Percentiles rank a stretch among this genome's conserved stretches.
These are phyloP conservation scores for Scleropages formosus DNA, from an alignment of 2,797 vertebrate genomes.

Conservation along the genomic window DNA sequence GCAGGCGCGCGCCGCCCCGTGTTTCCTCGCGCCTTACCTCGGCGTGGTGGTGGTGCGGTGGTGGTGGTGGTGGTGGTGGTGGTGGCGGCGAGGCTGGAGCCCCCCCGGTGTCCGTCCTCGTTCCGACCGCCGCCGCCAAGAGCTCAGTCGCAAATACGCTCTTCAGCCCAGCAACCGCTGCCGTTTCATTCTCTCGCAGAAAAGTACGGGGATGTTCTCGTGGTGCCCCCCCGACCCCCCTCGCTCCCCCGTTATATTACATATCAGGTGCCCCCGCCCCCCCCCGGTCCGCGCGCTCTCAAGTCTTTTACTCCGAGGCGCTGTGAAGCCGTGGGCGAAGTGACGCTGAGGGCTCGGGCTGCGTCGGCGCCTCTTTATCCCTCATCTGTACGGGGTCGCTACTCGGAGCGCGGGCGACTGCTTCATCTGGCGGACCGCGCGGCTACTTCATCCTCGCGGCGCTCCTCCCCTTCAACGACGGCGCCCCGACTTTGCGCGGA, in stretches of 20 bases:
- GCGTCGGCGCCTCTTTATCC: conserved; percentile 9
- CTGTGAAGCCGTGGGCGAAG: not conserved
- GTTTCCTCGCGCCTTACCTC: conserved; percentile 20
- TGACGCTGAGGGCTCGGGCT: conserved; percentile 18
- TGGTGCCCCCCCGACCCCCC: not conserved
- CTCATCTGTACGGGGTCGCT: conserved; percentile 46
- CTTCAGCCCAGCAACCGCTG: conserved; percentile 18
- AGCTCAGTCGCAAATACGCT: conserved; percentile 2
- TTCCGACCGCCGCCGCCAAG: conserved; percentile 19
- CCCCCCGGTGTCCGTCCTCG: conserved; percentile 23
- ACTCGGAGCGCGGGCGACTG: conserved; percentile 56
- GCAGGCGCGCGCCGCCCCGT: not conserved
- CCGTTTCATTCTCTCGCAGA: conserved; percentile 20
- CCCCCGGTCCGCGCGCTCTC: not conserved
- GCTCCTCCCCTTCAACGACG: conserved; percentile 69
- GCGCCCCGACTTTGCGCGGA: conserved; percentile 35
- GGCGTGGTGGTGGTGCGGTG: too few relatives aligned
- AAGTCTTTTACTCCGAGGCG: conserved; percentile 8
- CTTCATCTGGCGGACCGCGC: conserved; percentile 61
- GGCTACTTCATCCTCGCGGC: conserved; percentile 69
- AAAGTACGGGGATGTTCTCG: conserved; percentile 2
- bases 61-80: too few relatives aligned
- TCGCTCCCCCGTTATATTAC: too few relatives aligned
- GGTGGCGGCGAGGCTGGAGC: conserved; percentile 11
- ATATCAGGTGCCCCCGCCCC: too few relatives aligned